Conservation (phyloP, 1,140 invertebrate genomes). For the Muscidifurax raptorellus region DNA sequence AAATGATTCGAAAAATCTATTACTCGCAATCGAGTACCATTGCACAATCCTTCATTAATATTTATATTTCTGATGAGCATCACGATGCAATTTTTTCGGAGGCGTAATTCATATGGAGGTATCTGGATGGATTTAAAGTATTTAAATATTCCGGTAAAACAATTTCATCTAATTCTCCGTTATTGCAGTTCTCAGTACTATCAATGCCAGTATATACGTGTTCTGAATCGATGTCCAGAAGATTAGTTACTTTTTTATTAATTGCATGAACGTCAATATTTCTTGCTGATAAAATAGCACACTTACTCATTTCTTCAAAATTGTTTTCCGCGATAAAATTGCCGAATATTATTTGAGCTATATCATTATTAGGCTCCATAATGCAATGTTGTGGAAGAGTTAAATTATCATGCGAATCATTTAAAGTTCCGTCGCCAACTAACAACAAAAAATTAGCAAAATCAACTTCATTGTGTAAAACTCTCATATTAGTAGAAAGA, state of each 20-base stretch:
- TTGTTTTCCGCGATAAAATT: neutral
- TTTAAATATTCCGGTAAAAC: neutral
- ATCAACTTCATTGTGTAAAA: neutral
- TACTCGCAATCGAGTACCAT: too few species aligned
- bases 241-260: neutral
- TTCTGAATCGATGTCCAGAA: neutral
- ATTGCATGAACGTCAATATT: neutral
- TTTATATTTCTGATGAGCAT: too few species aligned
- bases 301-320: too few species aligned
- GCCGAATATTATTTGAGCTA: neutral
- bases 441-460: neutral
- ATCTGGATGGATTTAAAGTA: neutral
- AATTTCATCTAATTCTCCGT: neutral
- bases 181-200: neutral
- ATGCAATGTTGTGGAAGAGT: neutral
- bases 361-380: neutral
- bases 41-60: too few species aligned
- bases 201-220: constrained; percentile 1
- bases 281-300: too few species aligned
- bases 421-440: constrained; percentile 24
- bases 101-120: neutral
- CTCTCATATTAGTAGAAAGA: neutral
- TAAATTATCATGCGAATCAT: neutral
- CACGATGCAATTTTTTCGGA: too few species aligned
- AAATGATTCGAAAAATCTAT: constrained; percentile 35